These are phyloP conservation scores for Heliconius hewitsoni DNA, from an alignment of 1,140 invertebrate species.

Conservation along the genomic window DNA sequence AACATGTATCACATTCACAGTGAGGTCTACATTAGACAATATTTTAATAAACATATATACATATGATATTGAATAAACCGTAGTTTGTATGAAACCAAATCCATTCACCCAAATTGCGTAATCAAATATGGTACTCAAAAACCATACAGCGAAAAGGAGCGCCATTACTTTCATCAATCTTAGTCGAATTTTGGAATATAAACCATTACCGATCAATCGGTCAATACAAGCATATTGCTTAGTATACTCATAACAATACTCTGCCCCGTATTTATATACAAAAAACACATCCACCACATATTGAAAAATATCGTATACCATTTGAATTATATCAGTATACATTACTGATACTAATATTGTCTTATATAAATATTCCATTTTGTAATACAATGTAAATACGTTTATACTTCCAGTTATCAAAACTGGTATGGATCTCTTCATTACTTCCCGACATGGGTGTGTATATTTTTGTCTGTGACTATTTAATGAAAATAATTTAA, in stretches of 20 bases:
- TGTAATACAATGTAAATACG: slow-evolving; percentile 46
- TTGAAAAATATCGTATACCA: slow-evolving; percentile 56
- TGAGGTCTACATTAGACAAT: slow-evolving; percentile 31
- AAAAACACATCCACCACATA: slow-evolving; percentile 59
- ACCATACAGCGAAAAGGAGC: slow-evolving; percentile 20
- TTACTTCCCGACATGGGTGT: neutral
- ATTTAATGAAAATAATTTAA: slow-evolving; percentile 41
- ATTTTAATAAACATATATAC: slow-evolving; percentile 39
- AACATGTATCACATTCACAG: slow-evolving; percentile 35
- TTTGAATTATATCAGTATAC: slow-evolving; percentile 56
- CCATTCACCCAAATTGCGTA: slow-evolving; percentile 27
- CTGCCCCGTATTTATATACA: slow-evolving; percentile 52
- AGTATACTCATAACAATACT: slow-evolving; percentile 30
- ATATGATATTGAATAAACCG: slow-evolving; percentile 28
- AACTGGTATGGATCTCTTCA: slow-evolving; percentile 18
- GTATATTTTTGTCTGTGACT: slow-evolving; percentile 12
- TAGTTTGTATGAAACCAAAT: slow-evolving; percentile 18
- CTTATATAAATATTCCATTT: slow-evolving; percentile 42
- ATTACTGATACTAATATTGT: slow-evolving; percentile 50
- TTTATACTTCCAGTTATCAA: slow-evolving; percentile 38
- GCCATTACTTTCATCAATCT: slow-evolving; percentile 23
- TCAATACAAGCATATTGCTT: slow-evolving; percentile 38
- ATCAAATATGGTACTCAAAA: slow-evolving; percentile 23
- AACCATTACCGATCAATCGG: slow-evolving; percentile 22
- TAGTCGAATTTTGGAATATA: slow-evolving; percentile 24